Evolutionary conservation across 2,888 invertebrate genomes (phyloP), one percentile per base, ranked within the genome.

Genomic region (Ormyrus labotus): DNA sequence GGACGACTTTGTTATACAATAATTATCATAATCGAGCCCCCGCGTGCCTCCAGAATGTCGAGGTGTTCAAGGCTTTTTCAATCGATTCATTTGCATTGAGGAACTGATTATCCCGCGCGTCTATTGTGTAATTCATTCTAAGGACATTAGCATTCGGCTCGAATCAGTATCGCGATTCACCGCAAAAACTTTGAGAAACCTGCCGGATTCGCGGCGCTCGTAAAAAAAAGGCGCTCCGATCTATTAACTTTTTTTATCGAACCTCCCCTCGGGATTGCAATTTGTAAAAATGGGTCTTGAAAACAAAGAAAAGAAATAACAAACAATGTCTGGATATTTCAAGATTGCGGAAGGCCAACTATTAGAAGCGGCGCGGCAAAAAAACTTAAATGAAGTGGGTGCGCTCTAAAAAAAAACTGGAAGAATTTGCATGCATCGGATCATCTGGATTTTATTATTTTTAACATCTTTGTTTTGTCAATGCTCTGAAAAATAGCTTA

Each of bases 21-120:
- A 76, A 86, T 87, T 85, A 86, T 82, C 84, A 85, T 86, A 85
- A 85, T 86, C 85, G 85, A 87, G 87, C 85, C 85, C 84, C 84
- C 83, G 79, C 83, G 77, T 83, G 83, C 83, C 83, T 84, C 80
- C 78, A 71, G 82, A 78, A 84, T 69, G 81, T 60, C 82, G 82
- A 83, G 82, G 83, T 82, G 78, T 83, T 86, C 87, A 87, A 87
- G 87, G 87, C 74, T 85, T 84, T 84, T 79, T 81, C 83, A 83
- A 84, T 81, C 83, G 84, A 85, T 86, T 81, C 81, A 67, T 87
- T 86, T 86, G 84, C 86, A 85, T 85, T 82, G 85, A 86, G 84
- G 85, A 88, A 87, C 85, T 87, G 86, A 88, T 89, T 87, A 87
- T 83, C 81, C 58, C 48, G 76, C 48, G 76, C 51, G 70, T 70